A percentile compares a stretch with the other conserved stretches of the same genome.
Evolutionary conservation across 2,797 vertebrate species (phyloP).

Genomic region (Novumbra hubbsi): DNA sequence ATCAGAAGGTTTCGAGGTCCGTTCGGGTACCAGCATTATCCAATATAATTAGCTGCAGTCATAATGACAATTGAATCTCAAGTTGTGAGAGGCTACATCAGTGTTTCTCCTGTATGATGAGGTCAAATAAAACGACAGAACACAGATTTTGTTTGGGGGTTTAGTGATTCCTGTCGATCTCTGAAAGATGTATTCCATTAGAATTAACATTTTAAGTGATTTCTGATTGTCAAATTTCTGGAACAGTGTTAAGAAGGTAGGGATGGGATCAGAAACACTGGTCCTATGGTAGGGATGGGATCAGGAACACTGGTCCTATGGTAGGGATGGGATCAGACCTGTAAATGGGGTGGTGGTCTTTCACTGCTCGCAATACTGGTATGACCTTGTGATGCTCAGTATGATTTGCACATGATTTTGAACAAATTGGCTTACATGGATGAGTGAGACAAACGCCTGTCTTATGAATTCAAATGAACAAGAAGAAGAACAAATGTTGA

Average conservation of each 20-base stretch:
- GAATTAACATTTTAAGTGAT: background rate
- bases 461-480: background rate
- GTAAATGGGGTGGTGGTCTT: background rate
- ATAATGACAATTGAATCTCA: conserved; percentile 58
- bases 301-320: no score
- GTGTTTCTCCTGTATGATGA: conserved; percentile 28
- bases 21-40: conserved; percentile 23
- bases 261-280: no score
- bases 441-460: background rate
- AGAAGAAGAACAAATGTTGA: conserved; percentile 21
- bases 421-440: background rate
- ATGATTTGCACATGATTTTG: background rate
- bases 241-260: background rate
- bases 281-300: no score
- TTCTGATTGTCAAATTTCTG: background rate
- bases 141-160: background rate
- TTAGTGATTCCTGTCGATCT: conserved; percentile 7
- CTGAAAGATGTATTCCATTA: background rate
- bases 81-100: conserved; percentile 59
- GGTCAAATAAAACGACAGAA: conserved; percentile 28
- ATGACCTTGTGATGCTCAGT: background rate
- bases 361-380: background rate
- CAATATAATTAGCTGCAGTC: conserved; percentile 28
- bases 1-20: background rate
- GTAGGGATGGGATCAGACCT: background rate